Percentiles rank a stretch among this genome's conserved stretches.
Conservation (phyloP, 1,140 invertebrate species). For the Papilio glaucus region DNA sequence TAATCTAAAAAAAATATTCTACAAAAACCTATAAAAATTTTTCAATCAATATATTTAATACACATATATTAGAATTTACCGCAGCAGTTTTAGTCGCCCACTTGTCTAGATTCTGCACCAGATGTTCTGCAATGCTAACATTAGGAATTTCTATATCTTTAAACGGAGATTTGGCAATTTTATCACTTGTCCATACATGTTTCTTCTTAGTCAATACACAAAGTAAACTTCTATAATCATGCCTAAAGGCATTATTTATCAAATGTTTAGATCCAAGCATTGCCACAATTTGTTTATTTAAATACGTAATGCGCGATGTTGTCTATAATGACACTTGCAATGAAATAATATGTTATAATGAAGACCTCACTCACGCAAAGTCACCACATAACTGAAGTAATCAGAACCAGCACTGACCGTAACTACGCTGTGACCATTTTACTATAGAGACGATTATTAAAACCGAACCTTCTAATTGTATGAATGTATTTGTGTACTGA, state of each 20-base stretch:
- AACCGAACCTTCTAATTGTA: background rate
- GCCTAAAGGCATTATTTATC: background rate
- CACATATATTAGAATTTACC: conserved; percentile 83
- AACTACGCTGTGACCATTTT: background rate
- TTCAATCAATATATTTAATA: conserved; percentile 17
- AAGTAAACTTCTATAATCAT: conserved; percentile 14
- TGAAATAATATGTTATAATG: background rate
- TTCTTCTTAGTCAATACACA: conserved; percentile 41
- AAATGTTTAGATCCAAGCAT: conserved; percentile 5
- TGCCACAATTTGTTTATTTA: background rate
- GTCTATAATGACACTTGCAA: background rate
- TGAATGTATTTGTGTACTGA: background rate
- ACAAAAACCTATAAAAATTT: conserved; percentile 38
- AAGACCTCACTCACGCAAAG: background rate
- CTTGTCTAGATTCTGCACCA: conserved; percentile 85
- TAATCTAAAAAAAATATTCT: background rate
- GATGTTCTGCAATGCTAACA: conserved; percentile 83
- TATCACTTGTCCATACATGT: conserved; percentile 60
- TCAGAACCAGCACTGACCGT: background rate
- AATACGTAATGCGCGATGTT: background rate
- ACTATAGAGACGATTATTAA: background rate
- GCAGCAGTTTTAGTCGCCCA: conserved; percentile 85
- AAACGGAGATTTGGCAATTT: conserved; percentile 69
- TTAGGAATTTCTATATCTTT: conserved; percentile 81
- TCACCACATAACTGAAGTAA: background rate